Evolutionary conservation across 1,140 invertebrate species (phyloP), one percentile per base, ranked within the genome.

Genomic region (Magallana gigas): DNA sequence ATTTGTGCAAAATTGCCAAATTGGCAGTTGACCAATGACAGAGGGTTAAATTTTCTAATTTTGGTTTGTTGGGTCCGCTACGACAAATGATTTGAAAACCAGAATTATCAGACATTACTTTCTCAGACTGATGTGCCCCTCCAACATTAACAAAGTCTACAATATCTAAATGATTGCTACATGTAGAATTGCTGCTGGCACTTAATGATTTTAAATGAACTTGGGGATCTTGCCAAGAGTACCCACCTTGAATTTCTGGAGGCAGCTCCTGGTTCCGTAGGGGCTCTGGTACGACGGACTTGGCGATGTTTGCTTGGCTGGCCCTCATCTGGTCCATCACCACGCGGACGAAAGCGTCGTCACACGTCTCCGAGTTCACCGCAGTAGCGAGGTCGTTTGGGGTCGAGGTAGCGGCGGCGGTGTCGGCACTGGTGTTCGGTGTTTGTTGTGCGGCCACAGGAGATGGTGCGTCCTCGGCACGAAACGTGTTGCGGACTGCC

Each of bases 171-270:
- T 29, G 58, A 36, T 58, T 59, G n/a, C 23, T 60, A 16, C 8
- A 16, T 36, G 36, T 36, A 36, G 36, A 36, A 29, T 12, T 84
- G 18, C 23, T 29, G 71, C 71, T 80, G 71, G 23, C 23, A 80
- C n/a, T 83, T 84, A 84, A 59, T 18, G 59, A 84, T 23, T 84
- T 62, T 18, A 84, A n/a, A 84, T 84, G 58, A 84, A 84, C 58
- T 59, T 84, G 59, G 9, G 83, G 58, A 23, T 84, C 83, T 84
- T 84, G 57, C 83, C 83, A 84, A 16, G 59, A 84, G 23, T 80
- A 80, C 71, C 23, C 71, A 80, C 23, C 71, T 80, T 80, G 71
- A 56, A 80, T 36, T 9, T 80, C 71, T 80, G 71, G 23, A 14
- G 23, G 14, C n/a, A 29, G 7, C 5, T 29, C 14, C 7, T 36